These are phyloP conservation scores for Pangasius djambal DNA, from an alignment of 2,797 vertebrate genomes.

Conservation along the genomic window DNA sequence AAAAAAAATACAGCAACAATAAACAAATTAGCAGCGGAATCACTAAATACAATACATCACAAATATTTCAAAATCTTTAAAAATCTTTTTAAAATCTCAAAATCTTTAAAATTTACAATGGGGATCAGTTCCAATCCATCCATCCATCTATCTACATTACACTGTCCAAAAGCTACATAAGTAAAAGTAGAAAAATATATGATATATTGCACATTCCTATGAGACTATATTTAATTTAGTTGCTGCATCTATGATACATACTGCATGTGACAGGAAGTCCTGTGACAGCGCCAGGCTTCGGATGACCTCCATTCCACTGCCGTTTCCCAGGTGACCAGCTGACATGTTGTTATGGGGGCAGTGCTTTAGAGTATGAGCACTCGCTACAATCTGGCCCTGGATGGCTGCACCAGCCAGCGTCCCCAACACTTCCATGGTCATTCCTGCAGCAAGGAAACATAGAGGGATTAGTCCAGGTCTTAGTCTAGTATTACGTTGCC, in stretches of 20 bases:
- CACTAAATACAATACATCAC: not conserved
- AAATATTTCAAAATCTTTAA: not conserved
- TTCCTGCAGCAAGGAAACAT: constrained; percentile 74
- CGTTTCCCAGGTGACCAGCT: constrained; percentile 69
- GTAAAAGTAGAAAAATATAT: not conserved
- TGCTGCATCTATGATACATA: constrained; percentile 73
- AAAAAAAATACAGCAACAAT: not conserved
- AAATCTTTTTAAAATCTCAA: no score
- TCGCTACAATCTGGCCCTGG: constrained; percentile 92
- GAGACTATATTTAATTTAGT: not conserved
- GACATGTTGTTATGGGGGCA: constrained; percentile 75
- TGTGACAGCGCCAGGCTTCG: constrained; percentile 69
- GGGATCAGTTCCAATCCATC: not conserved
- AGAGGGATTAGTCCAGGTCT: not conserved
- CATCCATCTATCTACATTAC: not conserved
- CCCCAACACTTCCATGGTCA: constrained; percentile 93
- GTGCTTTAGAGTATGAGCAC: constrained; percentile 83
- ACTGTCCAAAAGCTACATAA: not conserved
- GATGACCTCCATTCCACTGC: constrained; percentile 70
- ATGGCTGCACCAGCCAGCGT: constrained; percentile 90
- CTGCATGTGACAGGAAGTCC: constrained; percentile 78
- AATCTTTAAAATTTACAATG: no score
- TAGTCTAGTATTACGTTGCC: not conserved
- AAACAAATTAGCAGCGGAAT: not conserved
- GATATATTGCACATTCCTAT: not conserved